phyloP scores from a whole-genome alignment of 2,888 invertebrate genomes.

The Trachelus troglodyta region DNA sequence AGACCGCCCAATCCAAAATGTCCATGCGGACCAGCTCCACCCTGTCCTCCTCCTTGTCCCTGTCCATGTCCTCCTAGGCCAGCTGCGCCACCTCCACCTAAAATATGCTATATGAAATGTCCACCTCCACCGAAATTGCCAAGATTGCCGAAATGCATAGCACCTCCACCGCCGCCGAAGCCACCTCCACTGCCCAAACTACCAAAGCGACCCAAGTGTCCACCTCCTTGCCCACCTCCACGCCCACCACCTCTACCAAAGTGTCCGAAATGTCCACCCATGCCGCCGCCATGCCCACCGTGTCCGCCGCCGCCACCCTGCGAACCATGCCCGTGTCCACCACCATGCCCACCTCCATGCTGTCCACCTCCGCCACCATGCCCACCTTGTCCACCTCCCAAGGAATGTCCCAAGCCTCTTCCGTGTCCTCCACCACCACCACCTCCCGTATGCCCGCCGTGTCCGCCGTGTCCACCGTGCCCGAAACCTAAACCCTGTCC shows the following conservation, averaged over 20 bases:
- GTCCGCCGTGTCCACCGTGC: slow-evolving; percentile 17
- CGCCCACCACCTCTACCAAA: slow-evolving; percentile 20
- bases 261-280: slow-evolving; percentile 16
- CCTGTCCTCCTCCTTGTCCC: slow-evolving; percentile 21
- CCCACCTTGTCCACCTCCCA: slow-evolving; percentile 5
- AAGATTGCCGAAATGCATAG: slow-evolving; percentile 29
- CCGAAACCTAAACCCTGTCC: slow-evolving; percentile 17
- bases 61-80: neutral
- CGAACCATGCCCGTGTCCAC: slow-evolving; percentile 28
- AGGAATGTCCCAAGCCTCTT: neutral
- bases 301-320: slow-evolving; percentile 32
- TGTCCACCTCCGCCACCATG: slow-evolving; percentile 18
- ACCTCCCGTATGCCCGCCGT: neutral
- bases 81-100: neutral
- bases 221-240: slow-evolving; percentile 9
- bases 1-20: neutral
- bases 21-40: neutral
- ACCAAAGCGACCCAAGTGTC: slow-evolving; percentile 10
- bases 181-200: slow-evolving; percentile 9
- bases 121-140: slow-evolving; percentile 33
- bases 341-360: slow-evolving; percentile 24
- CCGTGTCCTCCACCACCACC: slow-evolving; percentile 6
- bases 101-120: slow-evolving; percentile 24
- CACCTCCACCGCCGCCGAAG: neutral
- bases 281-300: slow-evolving; percentile 3